phyloP scores from a whole-genome alignment of 2,797 vertebrate species.

The Melanotaenia pygmaea region DNA sequence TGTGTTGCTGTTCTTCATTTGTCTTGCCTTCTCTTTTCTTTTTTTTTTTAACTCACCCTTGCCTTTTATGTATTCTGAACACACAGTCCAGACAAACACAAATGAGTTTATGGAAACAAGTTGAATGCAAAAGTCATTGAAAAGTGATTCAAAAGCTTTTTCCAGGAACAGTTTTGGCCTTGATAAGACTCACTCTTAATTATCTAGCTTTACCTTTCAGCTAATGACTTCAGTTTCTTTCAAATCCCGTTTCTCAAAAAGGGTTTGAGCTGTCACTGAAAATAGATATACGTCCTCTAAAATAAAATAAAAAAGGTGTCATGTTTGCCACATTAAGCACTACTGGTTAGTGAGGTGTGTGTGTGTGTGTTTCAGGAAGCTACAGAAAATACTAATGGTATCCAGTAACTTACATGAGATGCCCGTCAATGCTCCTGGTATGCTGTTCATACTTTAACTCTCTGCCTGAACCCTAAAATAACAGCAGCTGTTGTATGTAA shows the following conservation, averaged over 20 bases:
- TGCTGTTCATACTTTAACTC: background rate
- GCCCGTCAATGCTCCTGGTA: background rate
- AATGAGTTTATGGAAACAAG: constrained; percentile 12
- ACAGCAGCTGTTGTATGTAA: constrained; percentile 28
- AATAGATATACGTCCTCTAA: background rate
- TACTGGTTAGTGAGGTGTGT: background rate
- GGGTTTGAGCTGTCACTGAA: background rate
- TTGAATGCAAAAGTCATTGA: background rate
- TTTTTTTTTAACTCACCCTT: background rate
- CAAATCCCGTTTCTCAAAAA: background rate
- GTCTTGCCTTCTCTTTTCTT: no score
- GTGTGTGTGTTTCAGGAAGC: background rate
- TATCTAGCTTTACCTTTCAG: constrained; percentile 16
- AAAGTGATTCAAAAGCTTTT: constrained; percentile 18
- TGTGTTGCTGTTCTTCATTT: no score
- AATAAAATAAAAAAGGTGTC: background rate
- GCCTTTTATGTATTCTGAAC: background rate
- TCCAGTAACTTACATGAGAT: constrained; percentile 12
- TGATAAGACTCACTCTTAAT: constrained; percentile 23
- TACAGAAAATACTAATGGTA: constrained; percentile 1
- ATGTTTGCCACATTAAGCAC: constrained; percentile 10
- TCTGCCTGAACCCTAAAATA: constrained; percentile 39
- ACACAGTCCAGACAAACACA: background rate
- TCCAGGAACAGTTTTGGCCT: constrained; percentile 37
- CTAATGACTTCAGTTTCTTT: constrained; percentile 29